Percentiles rank a stretch among this genome's conserved stretches.
These are phyloP conservation scores for Desmophyllum pertusum DNA, from an alignment of 92 coral and sea anemone genomes.

Conservation along the genomic window DNA sequence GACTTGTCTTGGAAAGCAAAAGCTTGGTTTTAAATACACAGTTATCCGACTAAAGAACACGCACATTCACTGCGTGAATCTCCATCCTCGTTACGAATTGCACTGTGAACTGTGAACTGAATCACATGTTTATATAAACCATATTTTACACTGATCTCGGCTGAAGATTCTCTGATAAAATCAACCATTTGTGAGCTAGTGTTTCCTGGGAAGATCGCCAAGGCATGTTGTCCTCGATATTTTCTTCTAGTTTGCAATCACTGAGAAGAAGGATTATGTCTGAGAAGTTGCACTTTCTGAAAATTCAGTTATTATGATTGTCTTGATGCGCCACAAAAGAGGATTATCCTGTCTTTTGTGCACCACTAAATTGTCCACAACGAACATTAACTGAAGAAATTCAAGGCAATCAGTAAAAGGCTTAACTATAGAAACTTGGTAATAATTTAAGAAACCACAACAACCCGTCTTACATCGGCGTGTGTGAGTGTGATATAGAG, in stretches of 20 bases:
- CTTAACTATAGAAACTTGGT: not conserved
- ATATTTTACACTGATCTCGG: not conserved
- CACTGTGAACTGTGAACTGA: not conserved
- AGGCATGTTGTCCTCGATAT: not conserved
- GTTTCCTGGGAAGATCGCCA: not conserved
- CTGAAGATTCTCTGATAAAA: not conserved
- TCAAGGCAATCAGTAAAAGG: not conserved
- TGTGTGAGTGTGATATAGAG: not conserved
- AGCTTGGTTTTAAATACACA: not conserved
- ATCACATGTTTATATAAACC: not conserved
- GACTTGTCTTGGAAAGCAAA: not conserved
- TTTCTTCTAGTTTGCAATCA: not conserved
- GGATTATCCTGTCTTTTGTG: not conserved
- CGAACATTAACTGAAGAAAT: no score
- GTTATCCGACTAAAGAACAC: not conserved
- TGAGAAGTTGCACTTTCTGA: not conserved
- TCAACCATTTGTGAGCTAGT: not conserved
- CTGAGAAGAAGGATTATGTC: not conserved
- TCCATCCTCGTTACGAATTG: not conserved
- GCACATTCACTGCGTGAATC: not conserved
- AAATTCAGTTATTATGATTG: not conserved
- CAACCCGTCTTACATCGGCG: not conserved
- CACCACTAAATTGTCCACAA: not conserved
- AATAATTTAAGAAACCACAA: not conserved
- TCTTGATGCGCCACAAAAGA: not conserved